Evolutionary conservation across 2,888 invertebrate genomes (phyloP), one percentile per base, ranked within the genome.

Genomic region (Luffia ferchaultella): DNA sequence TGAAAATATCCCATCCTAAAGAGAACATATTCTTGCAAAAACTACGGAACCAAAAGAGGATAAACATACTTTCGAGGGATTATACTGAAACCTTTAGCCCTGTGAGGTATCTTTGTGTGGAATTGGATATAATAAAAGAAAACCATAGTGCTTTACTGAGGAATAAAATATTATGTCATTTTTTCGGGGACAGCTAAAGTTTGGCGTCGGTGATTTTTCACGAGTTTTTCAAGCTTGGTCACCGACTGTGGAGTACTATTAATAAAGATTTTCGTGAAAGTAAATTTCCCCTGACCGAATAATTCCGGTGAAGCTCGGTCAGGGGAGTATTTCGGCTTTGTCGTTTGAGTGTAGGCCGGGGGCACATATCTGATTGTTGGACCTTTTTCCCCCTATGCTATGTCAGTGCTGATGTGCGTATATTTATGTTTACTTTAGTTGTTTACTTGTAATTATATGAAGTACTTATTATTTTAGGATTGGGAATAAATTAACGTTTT

Each of bases 251-350:
- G 18, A 18, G 19, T 16, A 49, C 77, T 78, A 79, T 79, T 79
- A 76, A 78, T 78, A 79, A 76, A 68, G 79, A 73, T 79, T 76
- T 76, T 64, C 73, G 20, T 43, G 44, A 20, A 49, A 49, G 43
- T 16, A 16, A 43, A 15, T 43, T 49, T 20, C 48, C 42, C 48
- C 42, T 16, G 42, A 42, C 19, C 42, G 16, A 19, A 49, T 49
- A 49, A 49, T 43, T 49, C 49, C 42, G 18, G 19, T 5, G 43
- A 49, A 49, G 18, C 49, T 43, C 16, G 49, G n/a, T 42, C 49
- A 49, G 20, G 49, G 48, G 49, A 49, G 49, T 16, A 49, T 49
- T 49, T 49, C 16, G 19, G 41, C 40, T 19, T 41, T 18, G 17
- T 42, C 43, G 30, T 30, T 43, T 20, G 20, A 49, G 42, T 44